Evolutionary conservation across 1,140 invertebrate genomes (phyloP).

Genomic region (Lysiphlebus fabarum): DNA sequence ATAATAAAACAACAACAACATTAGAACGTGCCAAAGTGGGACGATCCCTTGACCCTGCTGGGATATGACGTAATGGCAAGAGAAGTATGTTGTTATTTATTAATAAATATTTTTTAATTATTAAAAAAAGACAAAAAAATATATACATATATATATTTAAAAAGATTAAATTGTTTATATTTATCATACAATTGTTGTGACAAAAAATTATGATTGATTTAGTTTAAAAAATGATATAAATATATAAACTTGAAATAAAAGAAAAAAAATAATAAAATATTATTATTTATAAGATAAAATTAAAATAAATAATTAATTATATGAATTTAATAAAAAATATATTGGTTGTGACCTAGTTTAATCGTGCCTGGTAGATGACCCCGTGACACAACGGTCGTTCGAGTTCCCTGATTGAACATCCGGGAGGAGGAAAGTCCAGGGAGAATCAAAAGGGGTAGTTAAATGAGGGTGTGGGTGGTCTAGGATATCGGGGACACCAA

Average conservation of each 20-base stretch:
- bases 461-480: constrained; percentile 15
- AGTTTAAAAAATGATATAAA: no score
- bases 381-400: constrained; percentile 43
- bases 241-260: no score
- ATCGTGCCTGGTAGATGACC: constrained; percentile 41
- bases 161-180: no score
- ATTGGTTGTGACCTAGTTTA: constrained; percentile 46
- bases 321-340: no score
- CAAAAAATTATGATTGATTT: no score
- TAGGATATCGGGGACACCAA: constrained; percentile 24
- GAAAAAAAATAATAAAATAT: constrained; percentile 16
- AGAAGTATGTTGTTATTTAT: constrained; percentile 45
- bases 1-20: constrained; percentile 1
- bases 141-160: no score
- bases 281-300: background rate
- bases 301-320: background rate
- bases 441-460: background rate
- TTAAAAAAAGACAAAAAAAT: no score
- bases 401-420: constrained; percentile 30
- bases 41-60: constrained; percentile 50
- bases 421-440: background rate
- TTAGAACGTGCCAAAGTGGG: constrained; percentile 34
- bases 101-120: background rate
- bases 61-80: constrained; percentile 61
- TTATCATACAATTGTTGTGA: no score